A percentile compares a stretch with the other conserved stretches of the same genome.
Conservation (phyloP, 2,113 vertebrate species). For the Heterotilapia buettikoferi region DNA sequence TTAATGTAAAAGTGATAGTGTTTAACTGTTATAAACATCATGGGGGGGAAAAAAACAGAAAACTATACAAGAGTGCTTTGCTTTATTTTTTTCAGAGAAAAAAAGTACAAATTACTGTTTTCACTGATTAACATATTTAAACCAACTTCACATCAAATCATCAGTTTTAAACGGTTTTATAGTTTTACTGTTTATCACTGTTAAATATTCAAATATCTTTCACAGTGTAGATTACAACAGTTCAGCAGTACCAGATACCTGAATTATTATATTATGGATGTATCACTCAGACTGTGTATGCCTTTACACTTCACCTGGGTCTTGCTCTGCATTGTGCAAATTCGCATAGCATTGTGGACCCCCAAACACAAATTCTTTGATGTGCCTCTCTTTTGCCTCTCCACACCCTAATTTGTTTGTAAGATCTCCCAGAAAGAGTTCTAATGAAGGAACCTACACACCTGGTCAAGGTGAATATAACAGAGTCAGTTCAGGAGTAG, state of each 20-base stretch:
- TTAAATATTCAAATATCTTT: neutral
- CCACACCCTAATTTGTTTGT: neutral
- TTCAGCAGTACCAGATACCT: neutral
- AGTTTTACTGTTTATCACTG: neutral
- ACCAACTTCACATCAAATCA: neutral
- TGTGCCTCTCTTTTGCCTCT: neutral
- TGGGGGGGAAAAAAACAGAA: accelerated
- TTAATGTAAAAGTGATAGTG: neutral
- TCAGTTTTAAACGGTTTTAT: neutral
- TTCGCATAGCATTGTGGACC: too few species aligned
- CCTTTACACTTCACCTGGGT: neutral
- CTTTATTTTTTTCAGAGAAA: neutral
- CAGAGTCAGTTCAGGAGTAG: neutral
- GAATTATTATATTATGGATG: neutral
- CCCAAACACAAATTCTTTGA: neutral
- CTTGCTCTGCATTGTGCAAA: accelerated
- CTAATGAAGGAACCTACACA: accelerated
- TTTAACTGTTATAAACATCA: neutral
- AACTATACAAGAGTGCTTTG: neutral
- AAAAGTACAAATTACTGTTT: neutral
- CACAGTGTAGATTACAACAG: neutral
- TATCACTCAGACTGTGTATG: neutral
- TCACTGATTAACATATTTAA: neutral
- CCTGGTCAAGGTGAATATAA: neutral
- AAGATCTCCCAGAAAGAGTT: neutral